Base-by-base conservation (phyloP, 2,888 invertebrate genomes). In the Chaetoderma sp. region DNA sequence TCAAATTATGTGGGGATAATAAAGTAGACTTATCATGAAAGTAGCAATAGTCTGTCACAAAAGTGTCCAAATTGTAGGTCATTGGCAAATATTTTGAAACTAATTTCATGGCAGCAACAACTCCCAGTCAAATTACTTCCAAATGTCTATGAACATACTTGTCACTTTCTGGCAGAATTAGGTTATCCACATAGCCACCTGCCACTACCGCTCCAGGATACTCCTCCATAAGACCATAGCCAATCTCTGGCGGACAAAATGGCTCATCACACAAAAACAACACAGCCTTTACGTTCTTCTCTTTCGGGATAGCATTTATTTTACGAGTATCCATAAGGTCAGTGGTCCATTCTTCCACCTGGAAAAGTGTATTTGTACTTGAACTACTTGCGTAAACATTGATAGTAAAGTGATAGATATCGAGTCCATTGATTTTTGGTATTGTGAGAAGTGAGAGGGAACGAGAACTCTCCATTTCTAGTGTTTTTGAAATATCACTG, bases 111-210 rank as follows among this genome's bases (percentile, higher is more conserved):
- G n/a, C n/a, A n/a, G n/a, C n/a, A n/a, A n/a, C n/a, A n/a, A n/a
- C n/a, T n/a, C n/a, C n/a, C n/a, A n/a, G n/a, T n/a, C n/a, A n/a
- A n/a, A n/a, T n/a, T n/a, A n/a, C n/a, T n/a, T n/a, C n/a, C n/a
- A n/a, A n/a, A n/a, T n/a, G n/a, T n/a, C n/a, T n/a, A n/a, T n/a
- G n/a, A n/a, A n/a, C n/a, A n/a, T n/a, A n/a, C n/a, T n/a, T n/a
- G n/a, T n/a, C n/a, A n/a, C n/a, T n/a, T n/a, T n/a, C n/a, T 49
- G 16, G 3, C 49, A 49, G n/a, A 13, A 70, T 61, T 2, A 78
- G 57, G 50, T 68, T 70, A 56, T 80, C 79, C 21, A 81, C 78
- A 70, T 74, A 77, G 33, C 79, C 81, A 1, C 81, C 81, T 23
- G 78, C 79, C 16, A 81, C 54, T 4, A 78, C 65, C 16, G 74